phyloP scores from a whole-genome alignment of 2,797 vertebrate genomes.

The Notamacropus eugenii region DNA sequence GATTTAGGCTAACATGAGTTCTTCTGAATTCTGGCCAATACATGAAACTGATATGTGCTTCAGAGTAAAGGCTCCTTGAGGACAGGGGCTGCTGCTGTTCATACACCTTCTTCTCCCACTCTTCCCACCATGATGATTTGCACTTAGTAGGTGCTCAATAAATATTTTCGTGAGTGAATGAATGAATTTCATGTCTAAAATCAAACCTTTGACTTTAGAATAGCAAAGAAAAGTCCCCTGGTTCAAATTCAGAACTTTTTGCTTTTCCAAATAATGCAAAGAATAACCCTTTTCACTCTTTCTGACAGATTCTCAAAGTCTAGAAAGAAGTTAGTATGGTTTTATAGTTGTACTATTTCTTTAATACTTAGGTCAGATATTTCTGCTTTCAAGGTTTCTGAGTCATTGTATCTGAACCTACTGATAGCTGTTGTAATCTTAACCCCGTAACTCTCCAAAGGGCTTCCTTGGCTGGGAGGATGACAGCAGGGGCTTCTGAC shows the following conservation, averaged over 20 bases:
- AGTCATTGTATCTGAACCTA: neutral
- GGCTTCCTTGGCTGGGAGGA: neutral
- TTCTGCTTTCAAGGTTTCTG: neutral
- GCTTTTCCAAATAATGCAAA: neutral
- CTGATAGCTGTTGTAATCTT: neutral
- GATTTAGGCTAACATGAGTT: neutral
- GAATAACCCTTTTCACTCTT: neutral
- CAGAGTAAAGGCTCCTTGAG: slow-evolving; percentile 24
- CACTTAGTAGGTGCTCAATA: neutral
- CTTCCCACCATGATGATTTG: neutral
- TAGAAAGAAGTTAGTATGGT: neutral
- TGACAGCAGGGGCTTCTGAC: neutral
- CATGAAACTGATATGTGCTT: neutral
- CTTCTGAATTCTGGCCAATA: slow-evolving; percentile 5
- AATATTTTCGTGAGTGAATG: neutral
- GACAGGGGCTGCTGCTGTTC: neutral
- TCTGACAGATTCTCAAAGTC: neutral
- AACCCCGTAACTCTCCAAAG: neutral
- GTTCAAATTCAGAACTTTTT: neutral
- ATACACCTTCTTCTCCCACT: neutral
- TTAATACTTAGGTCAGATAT: neutral
- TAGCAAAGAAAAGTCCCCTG: neutral
- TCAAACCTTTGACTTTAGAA: neutral
- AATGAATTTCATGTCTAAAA: neutral
- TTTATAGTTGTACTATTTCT: neutral